Evolutionary conservation across 2,797 vertebrate species (phyloP), one percentile per base, ranked within the genome.

Genomic region (Phataginus tricuspis): DNA sequence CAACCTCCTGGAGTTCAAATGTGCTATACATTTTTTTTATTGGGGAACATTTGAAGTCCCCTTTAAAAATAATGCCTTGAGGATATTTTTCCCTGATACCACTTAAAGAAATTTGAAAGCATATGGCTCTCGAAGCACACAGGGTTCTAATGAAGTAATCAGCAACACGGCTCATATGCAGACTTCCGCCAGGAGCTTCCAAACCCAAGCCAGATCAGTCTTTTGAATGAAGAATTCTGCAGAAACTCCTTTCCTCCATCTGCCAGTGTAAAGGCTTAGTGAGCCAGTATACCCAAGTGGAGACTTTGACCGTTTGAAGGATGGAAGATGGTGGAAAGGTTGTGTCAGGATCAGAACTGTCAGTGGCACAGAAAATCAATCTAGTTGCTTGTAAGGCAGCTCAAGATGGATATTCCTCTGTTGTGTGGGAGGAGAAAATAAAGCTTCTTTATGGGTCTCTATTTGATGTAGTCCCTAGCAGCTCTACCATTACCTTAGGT

Each of bases 61-160:
- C 96, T 98, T 98, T 98, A 98, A 98, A 98, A 98, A 98, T 98
- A 98, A 98, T 98, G 98, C 98, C 98, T 98, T 85, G 92, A 98
- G 98, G 98, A 98, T 98, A 98, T 98, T 98, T 99, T 98, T 93
- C 94, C 98, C 96, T 98, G 98, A 98, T 97, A 97, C 96, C 96
- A 97, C 97, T 98, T 98, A 97, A 98, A 98, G 98, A 97, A 98
- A 98, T 97, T 98, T 98, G 98, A 98, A 98, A 99, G 98, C 97
- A 97, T 98, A 98, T 98, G 98, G 97, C 97, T 98, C 97, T 95
- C 96, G 97, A 98, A 98, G 97, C 87, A 72, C 97, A 94, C 94
- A 95, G 97, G 90, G 88, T 97, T 98, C 97, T 98, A 98, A 97
- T 98, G 98, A 98, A 98, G 97, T 93, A 97, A 98, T 98, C 98